Evolutionary conservation across 2,888 invertebrate genomes (phyloP).

Genomic region (Siphlonurus alternatus): DNA sequence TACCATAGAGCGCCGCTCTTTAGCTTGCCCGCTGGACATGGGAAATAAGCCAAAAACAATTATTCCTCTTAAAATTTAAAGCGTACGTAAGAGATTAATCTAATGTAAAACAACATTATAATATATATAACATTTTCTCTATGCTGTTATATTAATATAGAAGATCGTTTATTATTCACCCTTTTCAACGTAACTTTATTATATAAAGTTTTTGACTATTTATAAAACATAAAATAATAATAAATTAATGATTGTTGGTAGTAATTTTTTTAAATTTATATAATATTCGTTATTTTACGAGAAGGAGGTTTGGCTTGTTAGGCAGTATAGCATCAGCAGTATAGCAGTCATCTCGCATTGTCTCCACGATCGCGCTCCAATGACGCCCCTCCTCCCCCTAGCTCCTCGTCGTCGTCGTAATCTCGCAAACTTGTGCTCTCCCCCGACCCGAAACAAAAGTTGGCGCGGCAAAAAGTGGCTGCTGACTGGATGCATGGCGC

Average conservation of each 20-base stretch:
- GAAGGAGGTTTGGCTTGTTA: too few species aligned
- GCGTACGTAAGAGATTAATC: background rate
- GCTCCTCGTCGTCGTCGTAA: background rate
- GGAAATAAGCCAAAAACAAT: background rate
- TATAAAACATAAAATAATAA: background rate
- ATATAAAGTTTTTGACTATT: background rate
- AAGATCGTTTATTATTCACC: background rate
- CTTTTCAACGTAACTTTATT: background rate
- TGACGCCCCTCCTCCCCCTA: background rate
- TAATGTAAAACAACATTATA: background rate
- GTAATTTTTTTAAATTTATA: background rate
- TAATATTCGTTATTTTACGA: too few species aligned
- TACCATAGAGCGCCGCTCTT: too few species aligned
- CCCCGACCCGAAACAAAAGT: conserved; percentile 2
- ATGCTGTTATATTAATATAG: too few species aligned
- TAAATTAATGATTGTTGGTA: background rate
- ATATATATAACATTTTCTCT: background rate
- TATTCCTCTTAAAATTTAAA: background rate
- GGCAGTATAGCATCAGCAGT: too few species aligned
- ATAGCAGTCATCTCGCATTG: too few species aligned
- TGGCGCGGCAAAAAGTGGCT: conserved; percentile 1
- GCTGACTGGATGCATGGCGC: background rate
- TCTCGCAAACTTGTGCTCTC: background rate
- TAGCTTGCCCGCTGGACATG: background rate
- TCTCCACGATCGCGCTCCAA: background rate